Evolutionary conservation across 35 echinoderm and acorn worm species (phyloP).

Genomic region (Chiridota heheva): DNA sequence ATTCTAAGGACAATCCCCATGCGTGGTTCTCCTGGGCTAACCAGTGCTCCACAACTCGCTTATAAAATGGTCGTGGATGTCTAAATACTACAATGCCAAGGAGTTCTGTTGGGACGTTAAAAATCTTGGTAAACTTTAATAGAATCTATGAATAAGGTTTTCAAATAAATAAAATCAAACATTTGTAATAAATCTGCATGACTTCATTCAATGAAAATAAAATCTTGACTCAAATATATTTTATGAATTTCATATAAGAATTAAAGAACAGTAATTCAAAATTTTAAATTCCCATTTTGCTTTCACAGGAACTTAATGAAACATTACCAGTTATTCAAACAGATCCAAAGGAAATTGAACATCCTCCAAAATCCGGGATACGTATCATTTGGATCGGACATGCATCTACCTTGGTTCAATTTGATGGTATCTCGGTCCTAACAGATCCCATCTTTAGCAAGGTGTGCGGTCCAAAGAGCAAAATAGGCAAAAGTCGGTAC

Average conservation of each 20-base stretch:
- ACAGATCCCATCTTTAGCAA: slow-evolving; percentile 93
- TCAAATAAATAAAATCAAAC: too few relatives aligned
- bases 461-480: slow-evolving; percentile 55
- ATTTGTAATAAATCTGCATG: not conserved
- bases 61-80: too few relatives aligned
- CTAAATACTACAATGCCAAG: too few relatives aligned
- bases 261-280: not conserved
- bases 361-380: slow-evolving; percentile 50
- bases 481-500: slow-evolving; percentile 70
- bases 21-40: too few relatives aligned
- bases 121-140: too few relatives aligned
- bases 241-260: not conserved
- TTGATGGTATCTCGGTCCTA: slow-evolving; percentile 88
- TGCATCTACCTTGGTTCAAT: slow-evolving; percentile 83
- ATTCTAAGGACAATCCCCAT: too few relatives aligned
- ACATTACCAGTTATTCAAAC: slow-evolving; percentile 73
- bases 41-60: too few relatives aligned
- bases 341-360: slow-evolving; percentile 50
- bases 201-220: too few relatives aligned
- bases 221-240: not conserved
- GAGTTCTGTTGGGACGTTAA: too few relatives aligned
- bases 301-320: slow-evolving; percentile 75
- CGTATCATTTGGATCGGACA: slow-evolving; percentile 92
- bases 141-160: too few relatives aligned
- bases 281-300: not conserved